These are phyloP conservation scores for Latrodectus geometricus DNA, from an alignment of 1,140 invertebrate species.

Conservation along the genomic window DNA sequence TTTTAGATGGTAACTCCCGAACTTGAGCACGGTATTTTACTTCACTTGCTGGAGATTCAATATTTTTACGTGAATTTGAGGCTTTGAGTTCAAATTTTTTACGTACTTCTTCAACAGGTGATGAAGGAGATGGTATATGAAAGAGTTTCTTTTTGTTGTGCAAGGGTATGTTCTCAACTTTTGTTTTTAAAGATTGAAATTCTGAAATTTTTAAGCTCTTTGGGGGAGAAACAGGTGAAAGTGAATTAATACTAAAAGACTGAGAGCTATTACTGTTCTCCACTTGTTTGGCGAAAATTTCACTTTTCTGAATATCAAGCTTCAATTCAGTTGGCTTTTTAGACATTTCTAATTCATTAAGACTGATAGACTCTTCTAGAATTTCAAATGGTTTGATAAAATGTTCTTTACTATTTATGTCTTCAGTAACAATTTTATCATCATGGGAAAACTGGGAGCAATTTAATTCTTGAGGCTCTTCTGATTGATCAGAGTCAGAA, in stretches of 20 bases:
- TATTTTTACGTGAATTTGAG: slow-evolving; percentile 12
- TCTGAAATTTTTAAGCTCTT: slow-evolving; percentile 49
- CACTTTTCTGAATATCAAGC: not conserved
- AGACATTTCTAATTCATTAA: not conserved
- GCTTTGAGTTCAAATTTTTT: slow-evolving; percentile 69
- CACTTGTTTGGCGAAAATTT: not conserved
- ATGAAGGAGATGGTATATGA: slow-evolving; percentile 57
- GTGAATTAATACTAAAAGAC: slow-evolving; percentile 48
- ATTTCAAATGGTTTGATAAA: not conserved
- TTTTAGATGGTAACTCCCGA: slow-evolving; percentile 33
- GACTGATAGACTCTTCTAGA: not conserved
- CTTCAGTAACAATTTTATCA: not conserved
- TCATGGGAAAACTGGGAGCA: not conserved
- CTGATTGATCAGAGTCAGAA: not conserved
- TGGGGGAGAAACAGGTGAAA: slow-evolving; percentile 50
- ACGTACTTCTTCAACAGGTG: slow-evolving; percentile 65
- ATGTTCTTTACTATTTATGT: not conserved
- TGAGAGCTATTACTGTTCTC: not conserved
- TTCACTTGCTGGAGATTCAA: slow-evolving; percentile 30
- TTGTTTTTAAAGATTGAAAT: slow-evolving; percentile 49
- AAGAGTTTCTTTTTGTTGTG: slow-evolving; percentile 56
- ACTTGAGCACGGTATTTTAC: slow-evolving; percentile 23
- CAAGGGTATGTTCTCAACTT: slow-evolving; percentile 45
- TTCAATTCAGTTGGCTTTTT: not conserved
- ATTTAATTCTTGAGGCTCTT: not conserved